A percentile compares a stretch with the other conserved stretches of the same genome.
These are phyloP conservation scores for Holotrichia oblita DNA, from an alignment of 1,140 invertebrate species.

Conservation along the genomic window DNA sequence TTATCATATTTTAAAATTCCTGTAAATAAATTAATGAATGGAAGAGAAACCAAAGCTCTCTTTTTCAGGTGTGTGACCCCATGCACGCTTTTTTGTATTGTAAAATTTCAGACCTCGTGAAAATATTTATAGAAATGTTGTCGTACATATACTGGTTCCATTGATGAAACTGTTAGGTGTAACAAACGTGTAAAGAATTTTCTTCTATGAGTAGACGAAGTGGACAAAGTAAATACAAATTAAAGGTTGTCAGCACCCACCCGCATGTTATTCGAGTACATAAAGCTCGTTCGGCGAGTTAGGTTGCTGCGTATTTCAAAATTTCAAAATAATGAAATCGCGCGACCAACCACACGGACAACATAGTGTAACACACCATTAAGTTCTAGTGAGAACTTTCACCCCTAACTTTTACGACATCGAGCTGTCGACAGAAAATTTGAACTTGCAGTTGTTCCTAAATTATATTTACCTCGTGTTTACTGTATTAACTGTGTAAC, in stretches of 20 bases:
- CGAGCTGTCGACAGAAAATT: not conserved
- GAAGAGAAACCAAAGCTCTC: no score
- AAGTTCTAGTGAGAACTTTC: constrained; percentile 5
- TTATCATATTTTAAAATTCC: no score
- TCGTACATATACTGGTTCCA: no score
- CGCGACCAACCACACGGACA: not conserved
- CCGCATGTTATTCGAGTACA: not conserved
- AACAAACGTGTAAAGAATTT: no score
- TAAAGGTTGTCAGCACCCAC: not conserved
- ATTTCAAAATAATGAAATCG: not conserved
- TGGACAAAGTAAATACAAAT: not conserved
- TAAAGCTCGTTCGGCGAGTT: not conserved
- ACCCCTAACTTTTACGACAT: not conserved
- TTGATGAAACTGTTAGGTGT: no score
- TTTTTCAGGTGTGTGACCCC: no score
- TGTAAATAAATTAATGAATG: no score
- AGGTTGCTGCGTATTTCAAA: not conserved
- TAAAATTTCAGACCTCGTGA: no score
- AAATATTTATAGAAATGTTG: no score
- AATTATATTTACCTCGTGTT: not conserved
- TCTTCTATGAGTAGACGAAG: not conserved
- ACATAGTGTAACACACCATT: not conserved
- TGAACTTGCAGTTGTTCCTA: not conserved
- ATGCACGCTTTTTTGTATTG: no score
- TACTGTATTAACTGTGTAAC: not conserved